Evolutionary conservation across 2,113 vertebrate species (phyloP).

Genomic region (Microtus oregoni): DNA sequence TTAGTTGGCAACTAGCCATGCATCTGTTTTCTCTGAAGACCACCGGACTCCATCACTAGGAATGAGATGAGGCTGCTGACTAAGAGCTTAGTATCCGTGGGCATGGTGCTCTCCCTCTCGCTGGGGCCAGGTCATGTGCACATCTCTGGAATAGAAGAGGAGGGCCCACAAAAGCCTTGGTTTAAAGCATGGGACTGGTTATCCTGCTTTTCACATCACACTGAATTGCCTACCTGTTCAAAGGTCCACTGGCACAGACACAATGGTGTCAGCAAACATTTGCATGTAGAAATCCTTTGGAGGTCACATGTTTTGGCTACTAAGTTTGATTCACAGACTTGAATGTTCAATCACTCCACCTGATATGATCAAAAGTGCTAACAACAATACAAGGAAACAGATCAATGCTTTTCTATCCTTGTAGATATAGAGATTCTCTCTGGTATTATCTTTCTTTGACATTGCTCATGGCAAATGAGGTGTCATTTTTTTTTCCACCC

Average conservation of each 20-base stretch:
- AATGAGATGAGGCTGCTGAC: not conserved
- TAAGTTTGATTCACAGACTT: not conserved
- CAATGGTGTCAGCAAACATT: not conserved
- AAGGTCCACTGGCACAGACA: not conserved
- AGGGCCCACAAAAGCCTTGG: not conserved
- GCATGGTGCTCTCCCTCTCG: not conserved
- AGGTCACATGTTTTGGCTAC: not conserved
- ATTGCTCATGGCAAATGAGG: not conserved
- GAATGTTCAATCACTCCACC: not conserved
- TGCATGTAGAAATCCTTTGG: not conserved
- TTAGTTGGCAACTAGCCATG: not conserved
- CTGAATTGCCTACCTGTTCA: not conserved
- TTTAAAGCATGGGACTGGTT: not conserved
- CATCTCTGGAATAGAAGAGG: not conserved
- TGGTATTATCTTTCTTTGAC: slow-evolving; percentile 28
- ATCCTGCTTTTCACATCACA: not conserved
- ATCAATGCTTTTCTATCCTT: slow-evolving; percentile 20
- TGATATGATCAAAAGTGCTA: not conserved
- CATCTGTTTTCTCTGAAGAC: not conserved
- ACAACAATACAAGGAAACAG: not conserved
- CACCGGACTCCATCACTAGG: not conserved
- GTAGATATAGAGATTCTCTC: not conserved
- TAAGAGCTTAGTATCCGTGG: fast-evolving
- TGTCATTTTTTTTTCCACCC: fast-evolving
- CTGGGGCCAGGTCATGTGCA: not conserved